Percentiles rank a stretch among this genome's conserved stretches.
These are phyloP conservation scores for Rhopalosiphum maidis DNA, from an alignment of 1,140 invertebrate genomes.

Conservation along the genomic window DNA sequence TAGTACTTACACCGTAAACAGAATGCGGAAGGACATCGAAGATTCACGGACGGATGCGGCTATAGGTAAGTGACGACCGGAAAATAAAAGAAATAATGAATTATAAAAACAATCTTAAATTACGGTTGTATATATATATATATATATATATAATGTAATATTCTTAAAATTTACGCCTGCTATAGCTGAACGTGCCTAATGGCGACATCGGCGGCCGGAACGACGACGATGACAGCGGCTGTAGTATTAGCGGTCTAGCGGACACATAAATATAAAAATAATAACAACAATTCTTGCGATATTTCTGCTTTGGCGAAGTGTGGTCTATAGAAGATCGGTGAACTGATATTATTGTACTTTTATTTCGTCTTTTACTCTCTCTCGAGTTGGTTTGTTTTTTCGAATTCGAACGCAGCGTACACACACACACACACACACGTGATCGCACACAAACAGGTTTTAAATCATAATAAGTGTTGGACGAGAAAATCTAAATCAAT, in stretches of 20 bases:
- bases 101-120: not conserved
- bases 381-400: conserved; percentile 14
- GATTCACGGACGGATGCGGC: not conserved
- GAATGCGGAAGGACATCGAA: not conserved
- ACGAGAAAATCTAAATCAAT: conserved; percentile 29
- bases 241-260: no score
- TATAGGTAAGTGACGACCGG: not conserved
- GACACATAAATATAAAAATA: not conserved
- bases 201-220: not conserved
- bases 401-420: not conserved
- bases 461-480: not conserved
- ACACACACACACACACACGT: not conserved
- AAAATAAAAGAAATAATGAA: not conserved
- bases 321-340: not conserved
- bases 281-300: not conserved
- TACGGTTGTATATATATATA: not conserved
- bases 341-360: not conserved
- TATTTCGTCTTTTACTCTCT: not conserved
- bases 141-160: not conserved
- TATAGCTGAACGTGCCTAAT: not conserved
- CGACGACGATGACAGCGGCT: not conserved
- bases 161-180: not conserved
- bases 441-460: not conserved
- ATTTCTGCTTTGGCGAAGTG: not conserved
- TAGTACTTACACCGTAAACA: not conserved